phyloP scores from a whole-genome alignment of 2,113 vertebrate species.

The Coptodon bakossiorum region DNA sequence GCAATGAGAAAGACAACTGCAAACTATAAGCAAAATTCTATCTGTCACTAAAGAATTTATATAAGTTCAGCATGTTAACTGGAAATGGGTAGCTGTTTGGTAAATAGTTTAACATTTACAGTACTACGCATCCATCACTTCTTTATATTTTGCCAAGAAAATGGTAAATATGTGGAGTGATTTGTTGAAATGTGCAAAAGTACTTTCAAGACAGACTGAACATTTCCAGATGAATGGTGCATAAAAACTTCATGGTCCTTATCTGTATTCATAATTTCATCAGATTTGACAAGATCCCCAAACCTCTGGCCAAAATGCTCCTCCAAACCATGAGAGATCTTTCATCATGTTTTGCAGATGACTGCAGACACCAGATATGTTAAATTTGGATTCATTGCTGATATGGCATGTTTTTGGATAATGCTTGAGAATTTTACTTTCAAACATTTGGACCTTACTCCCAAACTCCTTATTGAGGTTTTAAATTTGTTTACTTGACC shows the following conservation, averaged over 20 bases:
- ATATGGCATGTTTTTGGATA: neutral
- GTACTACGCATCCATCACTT: neutral
- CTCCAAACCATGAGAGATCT: neutral
- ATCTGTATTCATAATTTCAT: neutral
- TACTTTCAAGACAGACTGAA: neutral
- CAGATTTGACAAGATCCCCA: neutral
- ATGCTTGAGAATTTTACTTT: neutral
- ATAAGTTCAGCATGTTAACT: neutral
- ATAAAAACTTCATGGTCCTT: neutral
- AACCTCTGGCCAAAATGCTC: neutral
- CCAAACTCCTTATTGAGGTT: neutral
- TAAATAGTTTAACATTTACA: neutral
- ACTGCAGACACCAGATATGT: neutral
- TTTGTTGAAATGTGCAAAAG: neutral
- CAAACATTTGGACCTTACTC: neutral
- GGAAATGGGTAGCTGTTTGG: neutral
- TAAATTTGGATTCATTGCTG: neutral
- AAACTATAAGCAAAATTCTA: neutral
- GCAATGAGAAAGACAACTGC: neutral
- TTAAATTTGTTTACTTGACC: neutral
- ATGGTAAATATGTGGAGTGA: neutral
- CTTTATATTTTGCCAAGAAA: neutral
- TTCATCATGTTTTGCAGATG: neutral
- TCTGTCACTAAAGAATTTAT: neutral
- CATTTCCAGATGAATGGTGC: neutral